Evolutionary conservation across 37 sponge, comb jelly and placozoan genomes (phyloP), one percentile per base, ranked within the genome.

Genomic region (Aphrocallistes beatrix): DNA sequence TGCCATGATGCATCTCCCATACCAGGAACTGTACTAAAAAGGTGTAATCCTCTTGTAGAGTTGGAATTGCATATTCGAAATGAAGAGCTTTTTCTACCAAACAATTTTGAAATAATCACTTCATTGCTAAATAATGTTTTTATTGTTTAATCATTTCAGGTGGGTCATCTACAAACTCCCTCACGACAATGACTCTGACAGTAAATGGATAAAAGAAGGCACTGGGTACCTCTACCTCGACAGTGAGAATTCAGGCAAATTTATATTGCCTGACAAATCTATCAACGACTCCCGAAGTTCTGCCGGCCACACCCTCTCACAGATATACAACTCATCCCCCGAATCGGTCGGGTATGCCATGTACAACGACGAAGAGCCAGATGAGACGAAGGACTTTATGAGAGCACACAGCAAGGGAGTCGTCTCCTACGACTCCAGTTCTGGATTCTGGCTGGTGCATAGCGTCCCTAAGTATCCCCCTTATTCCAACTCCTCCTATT

Each of bases 371-470:
- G 75, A 60, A 60, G 34, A 21, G n/a, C 75, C 75, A 32, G 75
- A 60, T 30, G 21, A 21, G 34, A 19, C 8, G 3, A 60, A 60
- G 34, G 75, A 60, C 21, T 60, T 28, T 30, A 3, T 1, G 10
- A 30, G n/a, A 3, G 75, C 75, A 28, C 75, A 60, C 34, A 60
- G 75, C n/a, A 60, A 60, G n/a, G 75, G 75, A 13, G 21, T 13
- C 10, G 17, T 60, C 34, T 19, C 17, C 10, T 60, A 60, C 34
- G 75, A 60, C 34, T 60, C 75, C 34, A 60, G 34, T 30, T 60
- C 75, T 32, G 75, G 75, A 19, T 60, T 60, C 75, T 60, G 75
- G 75, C 75, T 60, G 75, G 75, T 60, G 21, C 75, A 60, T 30
- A 60, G 75, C n/a, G 75, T 60, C 6, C 75, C 75, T 13, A 60